A percentile compares a stretch with the other conserved stretches of the same genome.
phyloP scores from a whole-genome alignment of 2,888 invertebrate species.

The Pristionchus exspectatus region DNA sequence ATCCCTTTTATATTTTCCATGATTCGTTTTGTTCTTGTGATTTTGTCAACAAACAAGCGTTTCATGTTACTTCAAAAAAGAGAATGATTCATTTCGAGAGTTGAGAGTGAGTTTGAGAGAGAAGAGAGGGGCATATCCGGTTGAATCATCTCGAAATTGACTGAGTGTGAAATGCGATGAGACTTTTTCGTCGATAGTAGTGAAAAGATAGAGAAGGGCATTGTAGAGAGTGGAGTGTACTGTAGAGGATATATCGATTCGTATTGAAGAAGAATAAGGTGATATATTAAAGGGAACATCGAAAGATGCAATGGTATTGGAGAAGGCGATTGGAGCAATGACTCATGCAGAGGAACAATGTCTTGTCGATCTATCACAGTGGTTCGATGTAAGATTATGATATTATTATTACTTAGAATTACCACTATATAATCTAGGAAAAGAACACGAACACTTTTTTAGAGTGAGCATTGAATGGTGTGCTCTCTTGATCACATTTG shows the following conservation, averaged over 20 bases:
- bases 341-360: constrained; percentile 43
- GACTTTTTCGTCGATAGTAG: constrained; percentile 3
- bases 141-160: constrained; percentile 31
- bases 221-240: background rate
- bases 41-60: background rate
- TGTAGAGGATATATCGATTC: background rate
- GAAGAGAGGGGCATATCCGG: background rate
- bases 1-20: background rate
- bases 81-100: background rate
- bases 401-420: background rate
- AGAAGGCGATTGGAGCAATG: constrained; percentile 51
- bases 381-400: constrained; percentile 46
- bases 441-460: background rate
- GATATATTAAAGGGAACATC: constrained; percentile 39
- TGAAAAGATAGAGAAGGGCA: background rate
- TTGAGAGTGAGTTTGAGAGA: constrained; percentile 1
- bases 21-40: background rate
- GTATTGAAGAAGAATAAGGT: background rate
- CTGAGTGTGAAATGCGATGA: constrained; percentile 7
- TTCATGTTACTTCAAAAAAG: background rate
- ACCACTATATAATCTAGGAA: background rate
- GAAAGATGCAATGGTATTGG: constrained; percentile 46
- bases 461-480: background rate
- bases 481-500: background rate
- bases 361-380: constrained; percentile 45